These are phyloP conservation scores for Paramormyrops kingsleyae DNA, from an alignment of 2,113 vertebrate genomes.

Conservation along the genomic window DNA sequence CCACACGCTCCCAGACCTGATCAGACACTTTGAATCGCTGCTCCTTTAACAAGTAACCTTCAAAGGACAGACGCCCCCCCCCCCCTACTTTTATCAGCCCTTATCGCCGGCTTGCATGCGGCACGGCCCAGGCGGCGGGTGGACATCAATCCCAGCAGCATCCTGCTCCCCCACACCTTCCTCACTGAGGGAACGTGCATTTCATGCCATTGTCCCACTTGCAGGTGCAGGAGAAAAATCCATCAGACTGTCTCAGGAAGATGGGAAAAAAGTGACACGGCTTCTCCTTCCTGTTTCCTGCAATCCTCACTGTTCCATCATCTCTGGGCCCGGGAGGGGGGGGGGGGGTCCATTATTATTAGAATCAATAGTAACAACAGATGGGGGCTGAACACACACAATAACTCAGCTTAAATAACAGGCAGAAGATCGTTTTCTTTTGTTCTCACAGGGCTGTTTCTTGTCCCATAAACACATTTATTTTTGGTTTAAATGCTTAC, in stretches of 20 bases:
- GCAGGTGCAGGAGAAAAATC: not conserved
- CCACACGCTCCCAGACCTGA: not conserved
- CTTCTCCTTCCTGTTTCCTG: not conserved
- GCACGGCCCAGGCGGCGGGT: not conserved
- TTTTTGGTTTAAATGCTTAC: not conserved
- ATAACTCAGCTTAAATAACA: not conserved
- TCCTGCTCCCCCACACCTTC: not conserved
- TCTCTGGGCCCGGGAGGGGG: not conserved
- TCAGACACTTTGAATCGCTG: not conserved
- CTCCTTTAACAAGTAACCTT: conserved; percentile 13
- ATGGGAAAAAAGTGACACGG: not conserved
- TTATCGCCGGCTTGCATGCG: conserved; percentile 22
- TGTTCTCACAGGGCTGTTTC: not conserved
- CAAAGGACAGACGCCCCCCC: not conserved
- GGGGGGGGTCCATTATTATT: not conserved
- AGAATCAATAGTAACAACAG: conserved; percentile 5
- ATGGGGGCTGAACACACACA: not conserved
- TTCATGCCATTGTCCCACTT: conserved; percentile 9
- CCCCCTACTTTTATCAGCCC: conserved; percentile 10
- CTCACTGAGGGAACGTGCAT: not conserved
- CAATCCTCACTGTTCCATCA: not conserved
- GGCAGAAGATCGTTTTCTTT: not conserved
- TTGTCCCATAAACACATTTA: not conserved
- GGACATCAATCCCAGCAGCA: conserved; percentile 22
- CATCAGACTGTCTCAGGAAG: not conserved